Evolutionary conservation across 2,888 invertebrate genomes (phyloP), one percentile per base, ranked within the genome.

Genomic region (Ennomos quercinarius): DNA sequence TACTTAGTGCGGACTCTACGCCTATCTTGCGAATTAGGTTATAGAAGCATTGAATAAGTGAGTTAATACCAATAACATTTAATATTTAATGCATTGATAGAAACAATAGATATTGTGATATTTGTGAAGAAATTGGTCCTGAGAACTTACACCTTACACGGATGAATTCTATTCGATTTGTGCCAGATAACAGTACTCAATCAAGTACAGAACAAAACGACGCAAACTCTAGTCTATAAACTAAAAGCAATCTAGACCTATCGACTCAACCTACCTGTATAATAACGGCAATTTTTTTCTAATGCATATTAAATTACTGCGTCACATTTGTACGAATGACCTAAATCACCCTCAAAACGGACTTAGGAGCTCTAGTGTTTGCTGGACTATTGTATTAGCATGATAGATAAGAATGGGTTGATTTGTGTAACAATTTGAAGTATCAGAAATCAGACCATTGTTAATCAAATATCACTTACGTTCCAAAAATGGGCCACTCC

Each of bases 401-500:
- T 55, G 66, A 47, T 68, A 68, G 72, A 62, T 56, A 56, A 57
- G 61, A 61, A 64, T 57, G 47, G 65, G 53, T 46, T 40, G 27
- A 27, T 27, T 27, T 27, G 27, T 27, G 27, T 27, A 27, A 27
- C 3, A 27, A 27, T 27, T 27, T 27, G 27, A 5, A 4, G 27
- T 27, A 27, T 27, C 27, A 27, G 27, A 27, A 27, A 27, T 27
- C 27, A 27, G 27, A 27, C 27, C 27, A 27, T 4, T 27, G 27
- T 27, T 27, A 27, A 27, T 27, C 0, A 49, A 35, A 36, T 36
- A 45, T 45, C 34, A 60, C 60, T 60, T 51, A 56, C 60, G 38
- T 43, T 40, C 55, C 55, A 50, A 64, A 66, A 59, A 65, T 58
- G 54, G 70, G 66, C 64, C 77, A 76, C 61, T 81, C 73, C 70